Evolutionary conservation across 2,888 invertebrate genomes (phyloP), one percentile per base, ranked within the genome.

Genomic region (Galerucella nymphaeae): DNA sequence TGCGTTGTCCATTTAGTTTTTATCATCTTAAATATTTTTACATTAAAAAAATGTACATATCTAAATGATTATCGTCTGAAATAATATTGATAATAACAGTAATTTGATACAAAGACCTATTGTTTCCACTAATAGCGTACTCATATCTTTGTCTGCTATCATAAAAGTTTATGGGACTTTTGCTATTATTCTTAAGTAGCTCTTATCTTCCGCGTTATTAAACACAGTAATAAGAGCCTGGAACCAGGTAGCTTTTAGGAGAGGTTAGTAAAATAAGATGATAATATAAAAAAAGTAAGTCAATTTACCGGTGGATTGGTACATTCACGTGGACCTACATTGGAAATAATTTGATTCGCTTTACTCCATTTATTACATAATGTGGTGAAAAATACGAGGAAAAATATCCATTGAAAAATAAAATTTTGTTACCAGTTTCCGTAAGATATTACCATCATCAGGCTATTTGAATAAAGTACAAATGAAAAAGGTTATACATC

Each of bases 171-270:
- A 76, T 70, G 55, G 70, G 64, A 45, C 68, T 38, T 71, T 69
- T 63, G 63, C 58, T 70, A 75, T 72, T 70, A 66, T 61, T 62
- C 62, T 70, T 62, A 69, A 74, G 75, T 62, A 70, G 72, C 70
- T 74, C 55, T 68, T 76, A 71, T 72, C 72, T 63, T 68, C 64
- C 70, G 72, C 63, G 67, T 76, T 72, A 74, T 76, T 76, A 72
- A 72, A 73, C 70, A 70, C 38, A 71, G 71, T 69, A 70, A 75
- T 73, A 73, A 73, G 63, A 71, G 69, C 66, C 71, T 57, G 68
- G 63, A 71, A 71, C 66, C 71, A 61, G 68, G 65, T 66, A 70
- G 71, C 71, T 66, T 71, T 66, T 61, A 63, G 57, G 58, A 63
- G 10, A 58, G 16, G 58, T 63, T 70, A 58, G 50, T 67, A 53